phyloP scores from a whole-genome alignment of 2,113 vertebrate species.

The Ochotona princeps region DNA sequence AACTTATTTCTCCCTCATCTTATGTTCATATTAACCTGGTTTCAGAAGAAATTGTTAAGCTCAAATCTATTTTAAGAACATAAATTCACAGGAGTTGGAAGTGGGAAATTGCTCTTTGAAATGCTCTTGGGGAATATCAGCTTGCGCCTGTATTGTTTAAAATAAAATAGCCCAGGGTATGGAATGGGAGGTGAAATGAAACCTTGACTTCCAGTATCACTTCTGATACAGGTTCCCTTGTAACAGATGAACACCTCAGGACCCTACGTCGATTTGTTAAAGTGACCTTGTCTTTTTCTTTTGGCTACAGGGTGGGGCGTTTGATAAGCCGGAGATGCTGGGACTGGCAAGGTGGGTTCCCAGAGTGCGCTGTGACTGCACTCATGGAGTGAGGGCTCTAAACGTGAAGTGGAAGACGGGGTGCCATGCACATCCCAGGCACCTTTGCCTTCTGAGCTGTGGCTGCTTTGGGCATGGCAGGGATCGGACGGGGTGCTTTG shows the following conservation, averaged over 20 bases:
- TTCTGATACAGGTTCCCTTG: conserved; percentile 48
- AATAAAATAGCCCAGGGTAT: conserved; percentile 66
- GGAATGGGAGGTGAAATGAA: conserved; percentile 49
- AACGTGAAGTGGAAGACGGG: neutral
- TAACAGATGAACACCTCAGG: neutral
- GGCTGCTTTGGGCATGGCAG: neutral
- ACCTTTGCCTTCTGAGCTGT: neutral
- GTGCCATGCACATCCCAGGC: fast-evolving
- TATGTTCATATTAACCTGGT: conserved; percentile 63
- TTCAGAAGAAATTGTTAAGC: conserved; percentile 65
- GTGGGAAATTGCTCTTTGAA: conserved; percentile 74
- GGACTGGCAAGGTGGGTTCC: neutral
- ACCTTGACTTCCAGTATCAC: conserved; percentile 30
- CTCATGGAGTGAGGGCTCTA: neutral
- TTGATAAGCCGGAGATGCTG: neutral
- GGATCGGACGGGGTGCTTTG: neutral
- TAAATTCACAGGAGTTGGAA: conserved; percentile 65
- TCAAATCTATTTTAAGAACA: conserved; percentile 70
- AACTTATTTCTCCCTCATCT: neutral
- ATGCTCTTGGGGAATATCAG: conserved; percentile 74
- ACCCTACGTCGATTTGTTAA: conserved; percentile 50
- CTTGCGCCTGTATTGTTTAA: conserved; percentile 66
- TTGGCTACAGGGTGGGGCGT: conserved; percentile 19
- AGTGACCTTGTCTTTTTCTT: conserved; percentile 26
- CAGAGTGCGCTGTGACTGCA: neutral